Base-by-base conservation (phyloP, 1,140 invertebrate genomes). In the Tetranychus cinnabarinus region DNA sequence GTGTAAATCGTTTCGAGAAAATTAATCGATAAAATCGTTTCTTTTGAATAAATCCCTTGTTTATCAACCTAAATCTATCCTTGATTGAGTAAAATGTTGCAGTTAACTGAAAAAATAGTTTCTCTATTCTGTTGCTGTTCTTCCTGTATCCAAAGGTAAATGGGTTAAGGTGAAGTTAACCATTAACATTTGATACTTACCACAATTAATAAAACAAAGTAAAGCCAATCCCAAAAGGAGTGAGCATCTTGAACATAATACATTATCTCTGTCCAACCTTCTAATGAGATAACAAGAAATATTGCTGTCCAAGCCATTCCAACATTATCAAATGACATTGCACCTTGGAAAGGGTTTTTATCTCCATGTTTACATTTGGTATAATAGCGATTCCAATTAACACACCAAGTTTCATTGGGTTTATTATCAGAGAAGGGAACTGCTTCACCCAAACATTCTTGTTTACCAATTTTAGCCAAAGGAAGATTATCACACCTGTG, bases 171-270 rank as follows among this genome's bases (percentile, higher is more conserved):
- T 5, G 5, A 42, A 42, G 39, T 5, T 8, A 52, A 52, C 5
- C 5, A 15, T 33, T 52, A 8, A 6, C 15, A 52, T 23, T 15
- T 52, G 39, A 42, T 42, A 42, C 86, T 82, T 80, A 97, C 92
- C 74, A 98, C 95, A 81, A 99, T 99, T 56, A 99, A 78, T 62
- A 97, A 78, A 52, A 99, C 93, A 76, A 99, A 99, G 76, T 99
- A 99, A 65, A 95, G 91, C 92, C 93, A 99, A 72, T 97, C 93
- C 95, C 95, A 99, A 73, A 99, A 99, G 56, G 93, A 98, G 76
- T 99, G 95, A 60, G 93, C 91, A 73, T 99, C 96, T 77, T 99
- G 95, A 33, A 97, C 86, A 72, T 95, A 97, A 71, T 93, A 93
- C 96, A 99, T 99, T 65, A 99, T 98, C 69, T 98, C 95, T 15